phyloP scores from a whole-genome alignment of 2,888 invertebrate genomes.

The Pyrocoelia pectoralis region DNA sequence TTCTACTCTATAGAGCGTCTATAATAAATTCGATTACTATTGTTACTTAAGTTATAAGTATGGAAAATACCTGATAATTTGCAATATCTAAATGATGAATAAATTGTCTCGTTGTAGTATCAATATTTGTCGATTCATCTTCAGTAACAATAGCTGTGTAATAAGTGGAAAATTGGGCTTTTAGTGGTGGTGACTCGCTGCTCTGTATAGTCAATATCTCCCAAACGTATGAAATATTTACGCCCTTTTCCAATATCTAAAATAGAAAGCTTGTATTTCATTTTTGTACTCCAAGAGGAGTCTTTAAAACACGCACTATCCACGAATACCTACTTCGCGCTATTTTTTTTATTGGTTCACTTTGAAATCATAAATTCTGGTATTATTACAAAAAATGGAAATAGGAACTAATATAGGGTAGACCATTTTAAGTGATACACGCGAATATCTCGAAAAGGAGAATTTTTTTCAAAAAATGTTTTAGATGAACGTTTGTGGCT shows the following conservation, averaged over 20 bases:
- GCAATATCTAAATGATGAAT: conserved; percentile 80
- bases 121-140: conserved; percentile 35
- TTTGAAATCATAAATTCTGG: too few species aligned
- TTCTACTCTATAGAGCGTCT: conserved; percentile 84
- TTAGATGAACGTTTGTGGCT: too few species aligned
- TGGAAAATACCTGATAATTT: conserved; percentile 73
- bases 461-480: too few species aligned
- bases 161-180: conserved; percentile 70
- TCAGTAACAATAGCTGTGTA: conserved; percentile 60
- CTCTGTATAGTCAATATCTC: conserved; percentile 63
- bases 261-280: background rate
- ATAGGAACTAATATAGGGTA: too few species aligned
- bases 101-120: conserved; percentile 61
- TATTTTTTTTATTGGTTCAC: too few species aligned
- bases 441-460: too few species aligned
- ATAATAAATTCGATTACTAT: conserved; percentile 41
- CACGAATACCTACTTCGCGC: too few species aligned
- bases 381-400: too few species aligned
- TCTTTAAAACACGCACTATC: too few species aligned
- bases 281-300: too few species aligned
- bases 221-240: conserved; percentile 85
- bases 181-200: conserved; percentile 61
- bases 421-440: too few species aligned
- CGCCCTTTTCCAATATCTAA: conserved; percentile 74
- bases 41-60: background rate